Evolutionary conservation across 2,888 invertebrate species (phyloP).

Genomic region (Pegoplata infirma): DNA sequence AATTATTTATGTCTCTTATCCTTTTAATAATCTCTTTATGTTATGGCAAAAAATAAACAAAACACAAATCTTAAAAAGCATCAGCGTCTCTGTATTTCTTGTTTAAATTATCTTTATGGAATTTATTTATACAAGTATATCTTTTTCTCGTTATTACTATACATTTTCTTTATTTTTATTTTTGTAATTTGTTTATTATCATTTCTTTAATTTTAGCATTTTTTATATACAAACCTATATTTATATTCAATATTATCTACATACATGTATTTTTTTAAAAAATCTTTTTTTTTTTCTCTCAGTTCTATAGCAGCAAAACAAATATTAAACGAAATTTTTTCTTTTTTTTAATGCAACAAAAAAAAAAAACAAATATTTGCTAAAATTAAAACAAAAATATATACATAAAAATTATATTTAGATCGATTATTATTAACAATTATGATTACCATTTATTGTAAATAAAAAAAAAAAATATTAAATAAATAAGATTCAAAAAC

Average conservation of each 20-base stretch:
- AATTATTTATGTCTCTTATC: background rate
- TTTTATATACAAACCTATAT: constrained; percentile 38
- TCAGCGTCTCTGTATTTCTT: constrained; percentile 5
- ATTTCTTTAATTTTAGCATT: constrained; percentile 43
- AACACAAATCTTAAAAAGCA: background rate
- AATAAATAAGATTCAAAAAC: constrained; percentile 67
- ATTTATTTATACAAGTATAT: constrained; percentile 22
- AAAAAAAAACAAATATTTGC: constrained; percentile 67
- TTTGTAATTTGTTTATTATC: constrained; percentile 33
- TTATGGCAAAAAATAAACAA: too few species aligned
- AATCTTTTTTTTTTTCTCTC: constrained; percentile 37
- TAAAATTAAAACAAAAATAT: constrained; percentile 43
- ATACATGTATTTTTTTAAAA: too few species aligned
- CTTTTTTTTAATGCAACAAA: constrained; percentile 63
- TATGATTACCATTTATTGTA: constrained; percentile 75
- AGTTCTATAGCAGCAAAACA: constrained; percentile 33
- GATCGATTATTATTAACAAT: constrained; percentile 65
- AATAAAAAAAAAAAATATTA: constrained; percentile 70
- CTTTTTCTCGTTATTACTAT: background rate
- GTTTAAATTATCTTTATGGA: constrained; percentile 3
- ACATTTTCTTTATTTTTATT: background rate
- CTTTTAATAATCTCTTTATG: background rate
- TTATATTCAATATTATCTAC: constrained; percentile 31
- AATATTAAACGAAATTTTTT: constrained; percentile 42
- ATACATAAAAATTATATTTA: constrained; percentile 72